Evolutionary conservation across 2,888 invertebrate species (phyloP).

Genomic region (Thecocarcelia acutangulata): DNA sequence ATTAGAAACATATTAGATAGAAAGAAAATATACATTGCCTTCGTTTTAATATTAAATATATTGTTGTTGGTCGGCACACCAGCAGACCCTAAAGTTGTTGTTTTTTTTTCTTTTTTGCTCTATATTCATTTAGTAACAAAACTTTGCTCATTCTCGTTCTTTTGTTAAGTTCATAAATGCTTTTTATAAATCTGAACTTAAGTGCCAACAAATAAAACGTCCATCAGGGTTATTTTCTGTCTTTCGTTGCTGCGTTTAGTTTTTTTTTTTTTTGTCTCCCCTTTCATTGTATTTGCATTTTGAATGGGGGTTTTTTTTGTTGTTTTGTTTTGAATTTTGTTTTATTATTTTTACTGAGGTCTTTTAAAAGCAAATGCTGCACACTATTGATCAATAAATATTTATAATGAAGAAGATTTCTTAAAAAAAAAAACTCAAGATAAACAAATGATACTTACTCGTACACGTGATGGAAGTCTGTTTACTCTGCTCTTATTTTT

Average conservation of each 20-base stretch:
- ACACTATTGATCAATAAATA: slow-evolving; percentile 16
- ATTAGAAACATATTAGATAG: slow-evolving; percentile 2
- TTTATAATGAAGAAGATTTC: neutral
- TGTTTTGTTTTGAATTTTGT: neutral
- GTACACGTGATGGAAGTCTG: slow-evolving; percentile 41
- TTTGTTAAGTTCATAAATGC: slow-evolving; percentile 23
- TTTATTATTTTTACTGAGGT: slow-evolving; percentile 11
- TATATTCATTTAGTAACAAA: too few species aligned
- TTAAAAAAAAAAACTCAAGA: slow-evolving; percentile 5
- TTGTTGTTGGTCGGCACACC: neutral
- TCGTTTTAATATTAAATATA: slow-evolving; percentile 1
- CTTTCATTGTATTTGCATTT: neutral
- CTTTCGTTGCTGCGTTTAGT: too few species aligned
- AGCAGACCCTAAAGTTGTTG: too few species aligned
- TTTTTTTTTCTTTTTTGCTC: too few species aligned
- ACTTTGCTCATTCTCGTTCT: neutral
- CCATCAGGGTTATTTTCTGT: slow-evolving; percentile 36
- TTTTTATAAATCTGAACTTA: slow-evolving; percentile 55
- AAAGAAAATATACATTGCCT: neutral
- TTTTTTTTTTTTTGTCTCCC: neutral
- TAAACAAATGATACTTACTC: slow-evolving; percentile 44
- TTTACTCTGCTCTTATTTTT: neutral
- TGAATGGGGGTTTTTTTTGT: neutral
- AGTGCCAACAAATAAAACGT: slow-evolving; percentile 61
- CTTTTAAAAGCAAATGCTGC: neutral